Percentiles rank a stretch among this genome's conserved stretches.
These are phyloP conservation scores for Eilema depressum DNA, from an alignment of 2,888 invertebrate genomes.

Conservation along the genomic window DNA sequence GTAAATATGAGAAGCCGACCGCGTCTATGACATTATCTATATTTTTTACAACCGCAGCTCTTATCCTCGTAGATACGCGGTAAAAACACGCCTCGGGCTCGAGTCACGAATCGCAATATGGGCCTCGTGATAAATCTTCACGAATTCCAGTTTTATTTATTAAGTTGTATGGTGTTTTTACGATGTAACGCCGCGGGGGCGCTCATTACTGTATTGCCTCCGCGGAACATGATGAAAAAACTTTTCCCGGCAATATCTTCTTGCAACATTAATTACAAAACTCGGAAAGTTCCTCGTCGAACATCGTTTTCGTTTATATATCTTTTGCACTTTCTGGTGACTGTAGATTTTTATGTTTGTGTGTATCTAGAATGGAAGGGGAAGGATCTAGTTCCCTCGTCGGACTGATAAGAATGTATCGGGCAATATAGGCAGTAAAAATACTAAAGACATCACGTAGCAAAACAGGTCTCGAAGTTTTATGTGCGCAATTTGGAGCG, in stretches of 20 bases:
- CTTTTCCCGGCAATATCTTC: constrained; percentile 81
- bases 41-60: constrained; percentile 68
- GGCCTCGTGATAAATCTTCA: constrained; percentile 82
- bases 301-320: constrained; percentile 65
- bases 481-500: constrained; percentile 84
- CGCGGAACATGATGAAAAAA: constrained; percentile 81
- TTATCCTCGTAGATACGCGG: constrained; percentile 63
- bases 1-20: constrained; percentile 71
- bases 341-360: constrained; percentile 76
- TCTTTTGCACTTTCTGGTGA: constrained; percentile 58
- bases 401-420: constrained; percentile 81
- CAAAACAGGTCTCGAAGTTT: constrained; percentile 81
- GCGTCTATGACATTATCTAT: constrained; percentile 74
- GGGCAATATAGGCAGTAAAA: constrained; percentile 79
- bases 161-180: constrained; percentile 86
- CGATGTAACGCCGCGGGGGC: constrained; percentile 80
- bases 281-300: constrained; percentile 66
- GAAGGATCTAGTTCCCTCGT: constrained; percentile 64
- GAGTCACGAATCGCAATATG: constrained; percentile 79
- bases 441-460: constrained; percentile 82
- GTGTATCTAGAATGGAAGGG: constrained; percentile 69
- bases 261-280: constrained; percentile 84
- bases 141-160: constrained; percentile 84
- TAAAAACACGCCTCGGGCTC: constrained; percentile 72
- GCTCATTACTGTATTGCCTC: constrained; percentile 78